A percentile compares a stretch with the other conserved stretches of the same genome.
These are phyloP conservation scores for Diaprepes abbreviatus DNA, from an alignment of 2,888 invertebrate genomes.

Conservation along the genomic window DNA sequence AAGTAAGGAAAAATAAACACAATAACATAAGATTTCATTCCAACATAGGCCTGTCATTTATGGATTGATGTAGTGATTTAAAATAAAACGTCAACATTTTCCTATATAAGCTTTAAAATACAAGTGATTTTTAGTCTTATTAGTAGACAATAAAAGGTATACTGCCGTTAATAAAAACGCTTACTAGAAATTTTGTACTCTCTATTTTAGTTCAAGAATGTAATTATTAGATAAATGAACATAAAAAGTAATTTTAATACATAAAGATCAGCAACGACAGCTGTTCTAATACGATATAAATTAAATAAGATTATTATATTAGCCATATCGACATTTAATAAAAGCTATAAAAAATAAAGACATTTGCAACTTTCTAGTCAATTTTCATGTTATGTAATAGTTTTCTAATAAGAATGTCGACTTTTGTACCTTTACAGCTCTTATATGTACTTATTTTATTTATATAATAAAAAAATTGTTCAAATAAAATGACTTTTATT, in stretches of 20 bases:
- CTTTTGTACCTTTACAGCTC: slow-evolving; percentile 8
- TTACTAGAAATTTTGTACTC: slow-evolving; percentile 18
- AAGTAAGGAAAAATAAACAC: too few relatives aligned
- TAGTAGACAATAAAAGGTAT: slow-evolving; percentile 34
- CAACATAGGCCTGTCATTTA: too few relatives aligned
- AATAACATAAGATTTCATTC: too few relatives aligned
- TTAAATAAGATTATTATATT: not conserved
- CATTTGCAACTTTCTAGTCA: slow-evolving; percentile 24
- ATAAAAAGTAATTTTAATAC: not conserved
- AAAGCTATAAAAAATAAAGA: slow-evolving; percentile 28
- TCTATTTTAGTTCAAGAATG: not conserved
- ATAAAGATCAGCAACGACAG: not conserved
- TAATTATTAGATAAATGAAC: not conserved
- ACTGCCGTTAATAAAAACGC: slow-evolving; percentile 26
- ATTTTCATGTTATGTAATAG: slow-evolving; percentile 6
- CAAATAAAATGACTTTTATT: too few relatives aligned
- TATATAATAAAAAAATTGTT: too few relatives aligned
- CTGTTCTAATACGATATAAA: not conserved
- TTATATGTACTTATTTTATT: not conserved
- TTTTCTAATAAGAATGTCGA: slow-evolving; percentile 2
- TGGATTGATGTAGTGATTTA: too few relatives aligned
- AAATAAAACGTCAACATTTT: too few relatives aligned
- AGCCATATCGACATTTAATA: not conserved
- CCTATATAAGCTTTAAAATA: slow-evolving; percentile 15
- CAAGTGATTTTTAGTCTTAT: slow-evolving; percentile 21